A percentile compares a stretch with the other conserved stretches of the same genome.
Evolutionary conservation across 2,888 invertebrate species (phyloP).

Genomic region (Aporophyla nigra): DNA sequence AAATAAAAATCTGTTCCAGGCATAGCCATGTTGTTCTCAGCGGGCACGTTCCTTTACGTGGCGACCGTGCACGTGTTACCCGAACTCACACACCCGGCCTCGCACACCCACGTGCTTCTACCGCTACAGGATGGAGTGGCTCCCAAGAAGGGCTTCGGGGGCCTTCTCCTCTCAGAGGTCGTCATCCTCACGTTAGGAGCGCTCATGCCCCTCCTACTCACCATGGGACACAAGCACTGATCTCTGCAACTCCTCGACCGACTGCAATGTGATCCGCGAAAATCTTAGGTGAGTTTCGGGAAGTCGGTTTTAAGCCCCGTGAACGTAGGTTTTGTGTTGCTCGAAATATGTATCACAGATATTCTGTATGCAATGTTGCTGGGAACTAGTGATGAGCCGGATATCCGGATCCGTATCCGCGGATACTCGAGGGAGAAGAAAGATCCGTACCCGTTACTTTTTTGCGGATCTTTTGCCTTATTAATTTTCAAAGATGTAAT

Average conservation of each 20-base stretch:
- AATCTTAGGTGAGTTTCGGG: constrained; percentile 10
- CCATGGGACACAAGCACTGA: constrained; percentile 97
- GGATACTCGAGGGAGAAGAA: too few species aligned
- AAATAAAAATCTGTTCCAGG: constrained; percentile 82
- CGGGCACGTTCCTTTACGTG: constrained; percentile 99
- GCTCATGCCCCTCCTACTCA: constrained; percentile 96
- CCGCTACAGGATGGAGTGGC: constrained; percentile 80
- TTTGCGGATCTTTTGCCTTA: too few species aligned
- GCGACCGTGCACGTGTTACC: constrained; percentile 99
- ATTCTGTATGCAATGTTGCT: not conserved
- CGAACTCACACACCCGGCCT: constrained; percentile 94
- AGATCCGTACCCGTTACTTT: too few species aligned
- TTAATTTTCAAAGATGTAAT: too few species aligned
- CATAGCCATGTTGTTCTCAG: constrained; percentile 99
- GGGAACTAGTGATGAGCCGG: too few species aligned
- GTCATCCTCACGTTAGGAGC: constrained; percentile 96
- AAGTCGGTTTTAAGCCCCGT: not conserved
- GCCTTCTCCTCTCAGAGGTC: constrained; percentile 95
- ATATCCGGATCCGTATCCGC: too few species aligned
- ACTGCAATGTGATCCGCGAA: constrained; percentile 12
- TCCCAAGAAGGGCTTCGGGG: constrained; percentile 83
- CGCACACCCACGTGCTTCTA: constrained; percentile 83
- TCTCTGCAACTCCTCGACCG: constrained; percentile 3
- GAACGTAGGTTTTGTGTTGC: not conserved
- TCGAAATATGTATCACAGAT: not conserved